Percentiles rank a stretch among this genome's conserved stretches.
phyloP scores from a whole-genome alignment of 2,797 vertebrate genomes.

The Okamejei kenojei region DNA sequence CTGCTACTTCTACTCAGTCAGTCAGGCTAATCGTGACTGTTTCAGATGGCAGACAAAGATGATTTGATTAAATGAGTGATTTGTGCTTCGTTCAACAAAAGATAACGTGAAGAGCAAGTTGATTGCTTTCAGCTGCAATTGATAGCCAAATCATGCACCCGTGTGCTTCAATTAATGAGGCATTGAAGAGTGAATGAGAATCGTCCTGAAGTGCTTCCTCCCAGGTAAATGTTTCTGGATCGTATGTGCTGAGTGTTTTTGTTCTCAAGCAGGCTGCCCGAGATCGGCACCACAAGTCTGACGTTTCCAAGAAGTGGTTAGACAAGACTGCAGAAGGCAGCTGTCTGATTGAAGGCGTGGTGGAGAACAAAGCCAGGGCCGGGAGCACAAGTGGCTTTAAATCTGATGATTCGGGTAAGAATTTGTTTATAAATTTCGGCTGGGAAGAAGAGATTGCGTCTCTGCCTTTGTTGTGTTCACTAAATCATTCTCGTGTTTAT shows the following conservation, averaged over 20 bases:
- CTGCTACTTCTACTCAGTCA: neutral
- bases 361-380: slow-evolving; percentile 23
- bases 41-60: slow-evolving; percentile 18
- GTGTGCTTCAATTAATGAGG: neutral
- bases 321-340: slow-evolving; percentile 22
- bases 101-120: slow-evolving; percentile 20
- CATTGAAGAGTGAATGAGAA: neutral
- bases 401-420: slow-evolving; percentile 25
- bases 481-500: neutral
- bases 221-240: slow-evolving; percentile 5
- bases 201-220: slow-evolving; percentile 1
- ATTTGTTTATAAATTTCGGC: neutral
- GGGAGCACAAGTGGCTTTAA: neutral
- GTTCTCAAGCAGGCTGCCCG: slow-evolving; percentile 15
- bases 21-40: neutral
- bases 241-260: slow-evolving; percentile 16
- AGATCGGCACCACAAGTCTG: slow-evolving; percentile 31
- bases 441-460: neutral
- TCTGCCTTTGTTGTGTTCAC: neutral
- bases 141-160: neutral
- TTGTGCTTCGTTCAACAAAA: slow-evolving; percentile 14
- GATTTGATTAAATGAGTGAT: slow-evolving; percentile 35
- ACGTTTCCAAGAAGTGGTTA: slow-evolving; percentile 31
- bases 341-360: slow-evolving; percentile 20
- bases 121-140: slow-evolving; percentile 31